Evolutionary conservation across 2,113 vertebrate species (phyloP).

Genomic region (Eira barbara): DNA sequence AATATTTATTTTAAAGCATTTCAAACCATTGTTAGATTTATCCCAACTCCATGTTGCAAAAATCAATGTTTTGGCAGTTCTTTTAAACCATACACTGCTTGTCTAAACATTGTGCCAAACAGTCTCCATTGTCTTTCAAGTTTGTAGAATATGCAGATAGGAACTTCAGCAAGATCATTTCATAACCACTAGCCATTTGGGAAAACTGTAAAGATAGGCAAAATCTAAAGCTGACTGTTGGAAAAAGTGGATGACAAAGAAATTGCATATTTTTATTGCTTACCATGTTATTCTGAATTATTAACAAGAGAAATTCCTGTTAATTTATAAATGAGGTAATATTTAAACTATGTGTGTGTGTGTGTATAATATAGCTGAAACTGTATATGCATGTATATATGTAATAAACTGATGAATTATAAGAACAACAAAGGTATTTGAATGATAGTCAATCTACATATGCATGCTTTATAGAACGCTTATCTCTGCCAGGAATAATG

Average conservation of each 20-base stretch:
- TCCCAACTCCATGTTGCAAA: background rate
- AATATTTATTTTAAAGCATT: background rate
- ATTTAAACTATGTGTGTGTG: background rate
- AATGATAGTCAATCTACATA: background rate
- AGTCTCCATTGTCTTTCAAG: background rate
- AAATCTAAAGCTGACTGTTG: background rate
- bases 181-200: background rate
- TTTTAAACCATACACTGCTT: background rate
- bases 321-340: background rate
- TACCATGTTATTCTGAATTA: background rate
- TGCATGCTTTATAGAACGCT: background rate
- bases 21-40: background rate
- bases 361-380: background rate
- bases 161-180: background rate
- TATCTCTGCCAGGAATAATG: background rate
- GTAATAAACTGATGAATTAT: background rate
- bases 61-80: background rate
- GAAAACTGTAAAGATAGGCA: background rate
- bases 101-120: background rate
- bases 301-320: background rate
- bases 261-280: background rate
- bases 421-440: background rate
- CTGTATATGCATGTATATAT: background rate
- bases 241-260: background rate
- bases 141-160: background rate